These are phyloP conservation scores for Percopsis transmontana DNA, from an alignment of 2,113 vertebrate species.

Conservation along the genomic window DNA sequence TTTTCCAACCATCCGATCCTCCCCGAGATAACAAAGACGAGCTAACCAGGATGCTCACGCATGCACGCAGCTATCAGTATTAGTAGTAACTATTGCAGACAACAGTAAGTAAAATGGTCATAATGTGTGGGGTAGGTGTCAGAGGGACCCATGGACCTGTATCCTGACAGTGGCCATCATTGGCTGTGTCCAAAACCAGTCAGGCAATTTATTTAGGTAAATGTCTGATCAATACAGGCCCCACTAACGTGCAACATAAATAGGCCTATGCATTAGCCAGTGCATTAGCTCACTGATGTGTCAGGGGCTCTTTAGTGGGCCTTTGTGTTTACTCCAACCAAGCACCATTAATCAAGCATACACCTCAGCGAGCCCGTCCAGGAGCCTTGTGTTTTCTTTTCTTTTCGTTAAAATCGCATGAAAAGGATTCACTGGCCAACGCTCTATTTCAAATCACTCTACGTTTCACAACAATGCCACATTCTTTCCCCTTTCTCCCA, in stretches of 20 bases:
- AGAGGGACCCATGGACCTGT: slow-evolving; percentile 7
- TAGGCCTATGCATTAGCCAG: slow-evolving; percentile 60
- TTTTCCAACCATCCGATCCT: too few species aligned
- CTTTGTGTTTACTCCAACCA: slow-evolving; percentile 54
- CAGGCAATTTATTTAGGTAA: slow-evolving; percentile 72
- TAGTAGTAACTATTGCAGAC: too few species aligned
- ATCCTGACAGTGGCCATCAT: slow-evolving; percentile 43
- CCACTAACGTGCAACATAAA: slow-evolving; percentile 60
- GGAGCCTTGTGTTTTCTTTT: slow-evolving; percentile 14
- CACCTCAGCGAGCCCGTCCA: slow-evolving; percentile 11
- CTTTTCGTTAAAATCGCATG: slow-evolving; percentile 23
- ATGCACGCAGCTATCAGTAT: too few species aligned
- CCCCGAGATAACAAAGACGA: too few species aligned
- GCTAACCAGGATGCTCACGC: too few species aligned
- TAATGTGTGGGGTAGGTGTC: slow-evolving; percentile 1
- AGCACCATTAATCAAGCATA: slow-evolving; percentile 56
- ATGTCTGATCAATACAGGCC: slow-evolving; percentile 69
- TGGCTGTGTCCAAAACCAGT: slow-evolving; percentile 54
- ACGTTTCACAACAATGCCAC: slow-evolving; percentile 9
- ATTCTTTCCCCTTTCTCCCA: slow-evolving; percentile 12
- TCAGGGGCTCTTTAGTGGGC: slow-evolving; percentile 42
- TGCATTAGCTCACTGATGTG: slow-evolving; percentile 62
- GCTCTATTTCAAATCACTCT: slow-evolving; percentile 23
- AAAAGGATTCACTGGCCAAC: slow-evolving; percentile 9
- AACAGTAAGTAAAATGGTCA: too few species aligned